Evolutionary conservation across 2,888 invertebrate genomes (phyloP).

Genomic region (Cheiracanthium punctorium): DNA sequence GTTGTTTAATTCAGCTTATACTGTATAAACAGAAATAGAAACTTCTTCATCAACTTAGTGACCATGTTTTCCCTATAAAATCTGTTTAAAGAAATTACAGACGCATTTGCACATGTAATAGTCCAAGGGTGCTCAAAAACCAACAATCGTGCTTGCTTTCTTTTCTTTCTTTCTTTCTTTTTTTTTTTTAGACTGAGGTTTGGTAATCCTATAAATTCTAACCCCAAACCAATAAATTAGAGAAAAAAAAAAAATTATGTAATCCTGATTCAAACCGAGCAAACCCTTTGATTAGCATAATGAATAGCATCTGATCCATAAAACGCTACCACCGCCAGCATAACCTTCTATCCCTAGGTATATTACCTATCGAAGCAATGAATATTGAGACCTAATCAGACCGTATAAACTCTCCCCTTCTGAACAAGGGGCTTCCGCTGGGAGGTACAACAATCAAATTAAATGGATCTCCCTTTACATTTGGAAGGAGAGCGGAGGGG

Average conservation of each 20-base stretch:
- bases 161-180: too few relatives aligned
- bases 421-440: slow-evolving; percentile 12
- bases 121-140: too few relatives aligned
- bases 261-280: neutral
- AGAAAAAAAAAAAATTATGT: too few relatives aligned
- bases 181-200: neutral
- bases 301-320: neutral
- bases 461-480: slow-evolving; percentile 37
- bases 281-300: slow-evolving; percentile 5
- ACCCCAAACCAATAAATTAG: too few relatives aligned
- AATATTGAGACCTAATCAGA: neutral
- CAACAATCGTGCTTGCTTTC: too few relatives aligned
- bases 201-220: neutral
- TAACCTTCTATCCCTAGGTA: neutral
- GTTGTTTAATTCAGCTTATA: too few relatives aligned
- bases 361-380: slow-evolving; percentile 6
- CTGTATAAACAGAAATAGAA: too few relatives aligned
- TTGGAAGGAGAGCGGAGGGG: slow-evolving; percentile 6
- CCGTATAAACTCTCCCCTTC: neutral
- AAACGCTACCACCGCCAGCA: neutral
- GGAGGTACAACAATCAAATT: slow-evolving; percentile 46
- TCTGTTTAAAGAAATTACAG: too few relatives aligned
- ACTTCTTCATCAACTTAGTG: too few relatives aligned
- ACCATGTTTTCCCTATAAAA: too few relatives aligned
- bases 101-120: too few relatives aligned